A percentile compares a stretch with the other conserved stretches of the same genome.
phyloP scores from a whole-genome alignment of 2,888 invertebrate genomes.

The Agrotis ipsilon region DNA sequence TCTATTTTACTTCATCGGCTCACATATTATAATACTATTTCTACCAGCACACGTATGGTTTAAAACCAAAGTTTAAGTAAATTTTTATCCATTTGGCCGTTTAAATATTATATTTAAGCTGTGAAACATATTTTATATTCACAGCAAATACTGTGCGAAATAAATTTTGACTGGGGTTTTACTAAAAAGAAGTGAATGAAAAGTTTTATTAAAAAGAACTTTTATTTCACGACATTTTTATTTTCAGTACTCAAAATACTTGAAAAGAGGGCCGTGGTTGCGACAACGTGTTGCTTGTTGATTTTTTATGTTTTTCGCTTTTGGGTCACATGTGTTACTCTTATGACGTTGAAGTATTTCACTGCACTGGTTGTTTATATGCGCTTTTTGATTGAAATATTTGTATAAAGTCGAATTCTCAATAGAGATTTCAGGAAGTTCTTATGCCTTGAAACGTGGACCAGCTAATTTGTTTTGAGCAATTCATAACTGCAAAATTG shows the following conservation, averaged over 20 bases:
- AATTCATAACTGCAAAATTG: too few species aligned
- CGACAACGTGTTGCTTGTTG: conserved; percentile 42
- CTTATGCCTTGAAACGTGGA: too few species aligned
- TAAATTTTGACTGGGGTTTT: conserved; percentile 12
- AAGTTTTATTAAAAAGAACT: conserved; percentile 36
- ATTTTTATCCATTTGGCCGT: background rate
- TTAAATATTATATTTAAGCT: background rate
- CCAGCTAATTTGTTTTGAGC: too few species aligned
- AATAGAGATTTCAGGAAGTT: too few species aligned
- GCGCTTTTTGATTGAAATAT: conserved; percentile 24
- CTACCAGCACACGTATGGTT: background rate
- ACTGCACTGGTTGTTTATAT: conserved; percentile 25
- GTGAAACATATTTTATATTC: conserved; percentile 5
- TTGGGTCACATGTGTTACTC: conserved; percentile 37
- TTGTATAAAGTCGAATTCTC: conserved; percentile 4
- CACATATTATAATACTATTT: background rate
- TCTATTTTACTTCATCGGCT: conserved; percentile 6
- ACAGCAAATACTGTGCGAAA: background rate
- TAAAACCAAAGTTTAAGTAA: background rate
- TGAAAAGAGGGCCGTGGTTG: conserved; percentile 23
- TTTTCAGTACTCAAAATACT: conserved; percentile 23
- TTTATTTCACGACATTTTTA: conserved; percentile 28
- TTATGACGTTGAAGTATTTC: conserved; percentile 34
- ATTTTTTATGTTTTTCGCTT: conserved; percentile 32
- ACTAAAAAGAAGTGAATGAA: conserved; percentile 14